phyloP scores from a whole-genome alignment of 2,888 invertebrate species.

The Habroteleia sp. region DNA sequence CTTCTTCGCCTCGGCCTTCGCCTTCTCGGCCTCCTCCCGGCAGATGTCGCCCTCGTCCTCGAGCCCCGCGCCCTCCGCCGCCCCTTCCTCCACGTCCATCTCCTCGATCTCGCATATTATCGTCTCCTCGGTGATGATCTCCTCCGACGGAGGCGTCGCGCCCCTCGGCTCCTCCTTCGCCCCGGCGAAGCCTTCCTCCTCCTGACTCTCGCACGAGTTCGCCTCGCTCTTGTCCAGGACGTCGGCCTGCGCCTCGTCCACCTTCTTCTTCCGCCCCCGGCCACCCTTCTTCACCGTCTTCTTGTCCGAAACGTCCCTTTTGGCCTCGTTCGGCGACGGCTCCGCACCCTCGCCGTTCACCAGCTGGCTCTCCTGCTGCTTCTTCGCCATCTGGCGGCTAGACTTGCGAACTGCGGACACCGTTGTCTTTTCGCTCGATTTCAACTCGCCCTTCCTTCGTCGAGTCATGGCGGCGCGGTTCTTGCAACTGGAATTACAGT shows the following conservation, averaged over 20 bases:
- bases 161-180: too few relatives aligned
- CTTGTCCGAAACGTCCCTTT: slow-evolving; percentile 64
- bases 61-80: too few relatives aligned
- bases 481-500: slow-evolving; percentile 1
- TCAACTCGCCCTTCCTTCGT: slow-evolving; percentile 75
- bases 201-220: neutral
- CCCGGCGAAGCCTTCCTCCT: neutral
- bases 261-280: slow-evolving; percentile 47
- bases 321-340: slow-evolving; percentile 66
- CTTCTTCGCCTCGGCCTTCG: too few relatives aligned
- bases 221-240: slow-evolving; percentile 41
- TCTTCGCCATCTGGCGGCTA: slow-evolving; percentile 77
- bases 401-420: slow-evolving; percentile 75
- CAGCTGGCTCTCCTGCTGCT: slow-evolving; percentile 74
- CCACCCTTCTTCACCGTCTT: slow-evolving; percentile 33
- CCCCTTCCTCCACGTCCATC: slow-evolving; percentile 78
- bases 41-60: too few relatives aligned
- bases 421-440: slow-evolving; percentile 67
- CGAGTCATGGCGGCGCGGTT: slow-evolving; percentile 71
- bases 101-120: slow-evolving; percentile 77
- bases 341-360: slow-evolving; percentile 72
- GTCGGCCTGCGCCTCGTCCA: too few relatives aligned
- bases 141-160: slow-evolving; percentile 35
- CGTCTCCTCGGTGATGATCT: slow-evolving; percentile 79
- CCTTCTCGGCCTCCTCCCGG: too few relatives aligned